Evolutionary conservation across 2,797 vertebrate genomes (phyloP).

Genomic region (Amphiprion clarkii): DNA sequence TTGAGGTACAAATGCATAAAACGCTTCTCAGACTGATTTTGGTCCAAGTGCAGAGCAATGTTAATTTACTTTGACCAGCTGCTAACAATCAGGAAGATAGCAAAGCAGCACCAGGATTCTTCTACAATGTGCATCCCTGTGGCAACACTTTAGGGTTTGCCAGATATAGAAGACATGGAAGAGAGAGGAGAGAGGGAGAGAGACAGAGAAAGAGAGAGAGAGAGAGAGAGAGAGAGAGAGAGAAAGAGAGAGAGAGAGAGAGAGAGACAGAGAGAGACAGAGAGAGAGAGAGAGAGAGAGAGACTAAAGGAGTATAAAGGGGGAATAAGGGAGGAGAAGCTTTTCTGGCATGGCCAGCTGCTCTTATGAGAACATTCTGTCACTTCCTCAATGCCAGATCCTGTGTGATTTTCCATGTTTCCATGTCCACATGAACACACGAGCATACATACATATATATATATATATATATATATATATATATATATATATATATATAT

Average conservation of each 20-base stretch:
- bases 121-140: conserved; percentile 73
- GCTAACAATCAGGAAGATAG: conserved; percentile 77
- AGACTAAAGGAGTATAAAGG: background rate
- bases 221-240: background rate
- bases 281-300: background rate
- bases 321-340: conserved; percentile 26
- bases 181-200: conserved; percentile 3
- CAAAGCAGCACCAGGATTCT: conserved; percentile 69
- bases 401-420: conserved; percentile 56
- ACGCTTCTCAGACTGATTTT: conserved; percentile 62
- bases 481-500: no score
- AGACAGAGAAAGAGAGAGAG: background rate
- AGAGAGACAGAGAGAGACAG: background rate
- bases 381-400: conserved; percentile 64
- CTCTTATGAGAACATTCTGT: conserved; percentile 77
- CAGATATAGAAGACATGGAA: conserved; percentile 71
- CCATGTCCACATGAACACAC: conserved; percentile 35
- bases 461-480: background rate
- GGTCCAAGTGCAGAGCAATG: conserved; percentile 65
- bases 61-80: conserved; percentile 78
- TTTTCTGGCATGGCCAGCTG: conserved; percentile 72
- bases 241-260: background rate
- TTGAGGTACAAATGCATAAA: conserved; percentile 30
- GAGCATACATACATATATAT: background rate
- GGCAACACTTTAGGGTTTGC: conserved; percentile 75